Percentiles rank a stretch among this genome's conserved stretches.
These are phyloP conservation scores for Formica selysi DNA, from an alignment of 1,140 invertebrate genomes.

Conservation along the genomic window DNA sequence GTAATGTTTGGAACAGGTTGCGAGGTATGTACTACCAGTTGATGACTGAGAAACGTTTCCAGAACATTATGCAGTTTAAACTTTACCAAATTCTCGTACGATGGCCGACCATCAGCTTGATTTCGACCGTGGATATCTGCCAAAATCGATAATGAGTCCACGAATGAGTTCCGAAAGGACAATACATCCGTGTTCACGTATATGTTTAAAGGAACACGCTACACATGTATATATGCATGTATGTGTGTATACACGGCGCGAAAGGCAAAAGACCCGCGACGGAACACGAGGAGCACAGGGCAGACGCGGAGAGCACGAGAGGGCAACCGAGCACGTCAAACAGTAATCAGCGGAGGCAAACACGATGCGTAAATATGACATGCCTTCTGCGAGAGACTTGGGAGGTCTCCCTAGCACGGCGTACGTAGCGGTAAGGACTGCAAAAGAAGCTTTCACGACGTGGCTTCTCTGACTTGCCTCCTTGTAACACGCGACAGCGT, in stretches of 20 bases:
- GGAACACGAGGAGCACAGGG: constrained; percentile 54
- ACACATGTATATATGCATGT: background rate
- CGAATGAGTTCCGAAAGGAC: constrained; percentile 11
- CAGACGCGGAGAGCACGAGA: constrained; percentile 46
- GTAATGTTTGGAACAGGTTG: constrained; percentile 8
- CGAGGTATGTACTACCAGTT: background rate
- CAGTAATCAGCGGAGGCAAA: constrained; percentile 79
- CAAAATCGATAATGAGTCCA: constrained; percentile 35
- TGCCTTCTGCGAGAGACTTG: constrained; percentile 63
- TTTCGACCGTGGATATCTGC: constrained; percentile 28
- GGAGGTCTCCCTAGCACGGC: constrained; percentile 26
- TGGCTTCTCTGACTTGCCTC: constrained; percentile 12
- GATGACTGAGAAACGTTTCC: constrained; percentile 8
- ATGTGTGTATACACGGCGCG: background rate
- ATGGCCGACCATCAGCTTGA: background rate
- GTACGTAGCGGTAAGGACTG: constrained; percentile 46
- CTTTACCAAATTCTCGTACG: background rate
- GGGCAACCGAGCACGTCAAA: constrained; percentile 74
- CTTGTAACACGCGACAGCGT: constrained; percentile 24
- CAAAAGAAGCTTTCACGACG: constrained; percentile 51
- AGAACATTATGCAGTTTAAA: constrained; percentile 5
- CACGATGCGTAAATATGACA: constrained; percentile 77
- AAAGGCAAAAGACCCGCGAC: constrained; percentile 59
- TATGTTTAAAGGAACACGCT: background rate
- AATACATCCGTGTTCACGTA: background rate